Conservation (phyloP, 2,888 invertebrate species). For the Ichneumon xanthorius region DNA sequence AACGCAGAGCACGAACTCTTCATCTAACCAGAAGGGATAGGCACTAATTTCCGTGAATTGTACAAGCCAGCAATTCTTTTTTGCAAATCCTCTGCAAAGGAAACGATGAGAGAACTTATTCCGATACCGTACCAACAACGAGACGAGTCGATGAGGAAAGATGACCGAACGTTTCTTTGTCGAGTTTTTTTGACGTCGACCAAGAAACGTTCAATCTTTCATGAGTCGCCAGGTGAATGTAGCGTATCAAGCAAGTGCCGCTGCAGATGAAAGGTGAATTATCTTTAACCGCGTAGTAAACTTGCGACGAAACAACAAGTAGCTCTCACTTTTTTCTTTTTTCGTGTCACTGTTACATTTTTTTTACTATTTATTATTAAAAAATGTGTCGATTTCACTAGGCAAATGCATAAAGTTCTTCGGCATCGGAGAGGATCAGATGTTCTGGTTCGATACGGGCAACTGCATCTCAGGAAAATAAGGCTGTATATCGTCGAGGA, state of each 20-base stretch:
- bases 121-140: conserved; percentile 19
- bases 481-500: conserved; percentile 27
- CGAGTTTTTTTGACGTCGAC: conserved; percentile 31
- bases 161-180: conserved; percentile 37
- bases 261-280: conserved; percentile 19
- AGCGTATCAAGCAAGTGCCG: conserved; percentile 8
- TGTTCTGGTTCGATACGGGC: conserved; percentile 19
- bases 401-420: conserved; percentile 26
- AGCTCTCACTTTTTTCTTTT: not conserved
- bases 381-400: conserved; percentile 24
- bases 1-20: conserved; percentile 42
- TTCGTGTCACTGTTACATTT: not conserved
- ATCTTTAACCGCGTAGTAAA: conserved; percentile 23
- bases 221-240: conserved; percentile 51
- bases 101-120: conserved; percentile 6
- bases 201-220: conserved; percentile 65
- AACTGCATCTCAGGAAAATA: conserved; percentile 19
- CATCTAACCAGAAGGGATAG: conserved; percentile 47
- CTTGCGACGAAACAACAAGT: conserved; percentile 4
- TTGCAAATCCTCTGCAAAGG: conserved; percentile 27
- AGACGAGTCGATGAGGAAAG: conserved; percentile 33
- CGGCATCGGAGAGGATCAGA: conserved; percentile 31
- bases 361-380: not conserved
- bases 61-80: conserved; percentile 57
- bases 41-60: conserved; percentile 65